phyloP scores from a whole-genome alignment of 2,113 vertebrate genomes.

The Pipra filicauda region DNA sequence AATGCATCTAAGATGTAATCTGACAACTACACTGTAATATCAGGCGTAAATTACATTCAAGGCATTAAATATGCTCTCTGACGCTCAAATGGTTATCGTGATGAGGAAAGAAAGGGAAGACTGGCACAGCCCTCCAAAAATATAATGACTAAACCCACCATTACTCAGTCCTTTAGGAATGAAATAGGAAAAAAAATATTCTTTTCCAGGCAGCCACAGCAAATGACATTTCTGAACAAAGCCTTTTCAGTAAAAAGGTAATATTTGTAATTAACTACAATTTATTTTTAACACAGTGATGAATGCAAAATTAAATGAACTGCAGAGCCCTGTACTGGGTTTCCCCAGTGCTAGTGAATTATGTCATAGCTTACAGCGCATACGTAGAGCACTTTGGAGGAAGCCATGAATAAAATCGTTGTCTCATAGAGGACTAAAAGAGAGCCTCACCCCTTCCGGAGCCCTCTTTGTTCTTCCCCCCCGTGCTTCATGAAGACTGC shows the following conservation, averaged over 20 bases:
- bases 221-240: background rate
- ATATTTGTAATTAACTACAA: background rate
- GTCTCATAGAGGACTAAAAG: background rate
- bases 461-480: background rate
- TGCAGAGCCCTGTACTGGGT: background rate
- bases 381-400: background rate
- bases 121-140: background rate
- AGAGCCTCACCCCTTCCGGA: background rate
- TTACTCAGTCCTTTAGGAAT: background rate
- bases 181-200: background rate
- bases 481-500: background rate
- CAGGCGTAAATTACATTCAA: background rate
- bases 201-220: background rate
- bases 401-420: background rate
- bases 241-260: conserved; percentile 25
- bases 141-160: background rate
- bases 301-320: background rate
- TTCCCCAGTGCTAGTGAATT: background rate
- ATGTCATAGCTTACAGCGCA: rapidly evolving
- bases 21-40: background rate
- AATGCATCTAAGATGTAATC: background rate
- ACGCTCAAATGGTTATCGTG: background rate
- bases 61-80: background rate
- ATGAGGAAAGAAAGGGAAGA: background rate
- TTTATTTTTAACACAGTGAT: conserved; percentile 11